Evolutionary conservation across 2,113 vertebrate species (phyloP), one percentile per base, ranked within the genome.

Genomic region (Solea senegalensis): DNA sequence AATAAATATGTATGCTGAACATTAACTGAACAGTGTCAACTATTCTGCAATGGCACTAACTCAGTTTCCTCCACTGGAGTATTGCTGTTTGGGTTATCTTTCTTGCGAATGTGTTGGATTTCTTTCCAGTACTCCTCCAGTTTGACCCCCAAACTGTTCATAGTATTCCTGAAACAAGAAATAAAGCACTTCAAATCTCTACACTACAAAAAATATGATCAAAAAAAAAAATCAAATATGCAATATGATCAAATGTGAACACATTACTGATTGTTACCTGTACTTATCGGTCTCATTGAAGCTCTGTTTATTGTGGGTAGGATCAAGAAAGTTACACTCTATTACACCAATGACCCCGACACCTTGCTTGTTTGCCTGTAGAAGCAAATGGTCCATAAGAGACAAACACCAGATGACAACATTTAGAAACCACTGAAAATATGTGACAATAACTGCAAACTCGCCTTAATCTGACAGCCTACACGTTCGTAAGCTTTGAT

Each of bases 221-320:
- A 41, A 16, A n/a, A 57, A 41, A 12, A 27, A 26, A 2, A 53
- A 52, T 58, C 21, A 53, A 3, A 46, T 46, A 3, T 46, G 2
- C 4, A 26, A 39, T 14, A 10, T 21, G 10, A 60, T 55, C 12
- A 44, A 61, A 34, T 28, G 8, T 21, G 28, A 53, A 40, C 28
- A 5, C 3, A 15, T 0, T 3, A 4, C 1, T 3, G 2, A 16
- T 45, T 7, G 6, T 78, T 94, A 98, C 98, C 97, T 97, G 92
- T 98, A 99, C 45, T 96, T 96, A 8, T 99, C 96, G 6, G 95
- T 96, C 72, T 97, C 96, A 76, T 95, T 94, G 69, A 99, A 99
- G 82, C 96, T 96, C 78, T 99, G 98, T 76, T 99, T 99, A 89
- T 98, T 99, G 85, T 99, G 98, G 54, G 96, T 99, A 12, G 97